Evolutionary conservation across 2,113 vertebrate genomes (phyloP).

Genomic region (Pithys albifrons): DNA sequence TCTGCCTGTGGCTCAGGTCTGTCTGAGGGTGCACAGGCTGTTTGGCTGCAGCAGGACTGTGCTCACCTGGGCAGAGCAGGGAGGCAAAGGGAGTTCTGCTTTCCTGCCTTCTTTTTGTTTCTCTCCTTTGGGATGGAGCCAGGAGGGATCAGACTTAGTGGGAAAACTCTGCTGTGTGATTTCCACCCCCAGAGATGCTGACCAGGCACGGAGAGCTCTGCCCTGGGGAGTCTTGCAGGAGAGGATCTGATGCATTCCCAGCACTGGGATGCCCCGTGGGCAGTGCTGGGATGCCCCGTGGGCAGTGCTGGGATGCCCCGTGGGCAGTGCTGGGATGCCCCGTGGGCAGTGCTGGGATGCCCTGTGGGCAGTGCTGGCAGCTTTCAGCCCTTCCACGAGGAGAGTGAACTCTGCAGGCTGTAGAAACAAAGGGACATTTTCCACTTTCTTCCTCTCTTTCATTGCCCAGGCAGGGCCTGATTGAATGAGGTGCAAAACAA

Average conservation of each 20-base stretch:
- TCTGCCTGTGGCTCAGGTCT: background rate
- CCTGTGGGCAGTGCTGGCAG: background rate
- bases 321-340: background rate
- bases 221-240: background rate
- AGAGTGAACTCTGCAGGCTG: background rate
- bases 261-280: background rate
- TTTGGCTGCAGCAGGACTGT: background rate
- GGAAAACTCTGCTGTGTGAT: background rate
- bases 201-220: background rate
- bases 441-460: background rate
- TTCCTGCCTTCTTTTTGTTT: background rate
- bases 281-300: background rate
- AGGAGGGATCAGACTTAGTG: background rate
- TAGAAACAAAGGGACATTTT: background rate
- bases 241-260: background rate
- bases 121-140: background rate
- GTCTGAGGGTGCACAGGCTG: background rate
- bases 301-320: background rate
- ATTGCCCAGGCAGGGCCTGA: background rate
- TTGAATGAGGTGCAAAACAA: background rate
- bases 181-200: background rate
- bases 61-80: background rate
- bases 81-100: background rate
- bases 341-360: background rate
- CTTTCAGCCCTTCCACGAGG: background rate